Evolutionary conservation across 1,140 invertebrate genomes (phyloP).

Genomic region (Paracyclopina nana): DNA sequence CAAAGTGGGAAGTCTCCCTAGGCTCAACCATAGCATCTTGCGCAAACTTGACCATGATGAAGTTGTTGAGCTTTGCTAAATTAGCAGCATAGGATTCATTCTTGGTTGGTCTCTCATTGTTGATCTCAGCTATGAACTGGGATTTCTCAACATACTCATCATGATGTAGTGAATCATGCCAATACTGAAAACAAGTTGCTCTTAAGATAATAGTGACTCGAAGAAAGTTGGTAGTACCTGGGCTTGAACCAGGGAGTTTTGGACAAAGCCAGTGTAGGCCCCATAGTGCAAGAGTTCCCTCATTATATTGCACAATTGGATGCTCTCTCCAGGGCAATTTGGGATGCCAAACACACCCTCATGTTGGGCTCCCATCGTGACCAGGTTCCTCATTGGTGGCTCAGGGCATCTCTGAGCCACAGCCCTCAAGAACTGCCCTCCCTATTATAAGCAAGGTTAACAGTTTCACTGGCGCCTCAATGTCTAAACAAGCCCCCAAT

Average conservation of each 20-base stretch:
- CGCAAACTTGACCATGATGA: conserved; percentile 79
- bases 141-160: conserved; percentile 52
- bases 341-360: conserved; percentile 70
- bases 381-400: conserved; percentile 52
- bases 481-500: no score
- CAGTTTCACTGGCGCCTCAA: not conserved
- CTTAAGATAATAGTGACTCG: no score
- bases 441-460: no score
- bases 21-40: conserved; percentile 83
- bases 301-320: conserved; percentile 52
- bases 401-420: conserved; percentile 73
- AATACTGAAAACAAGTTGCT: conserved; percentile 49
- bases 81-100: conserved; percentile 41
- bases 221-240: no score
- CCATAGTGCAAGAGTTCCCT: conserved; percentile 58
- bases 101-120: conserved; percentile 49
- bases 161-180: conserved; percentile 87
- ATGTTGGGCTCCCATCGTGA: conserved; percentile 88
- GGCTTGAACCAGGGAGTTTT: conserved; percentile 60
- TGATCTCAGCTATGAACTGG: conserved; percentile 84
- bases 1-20: conserved; percentile 72
- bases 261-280: conserved; percentile 54
- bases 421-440: conserved; percentile 84
- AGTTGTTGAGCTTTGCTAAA: conserved; percentile 52
- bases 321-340: conserved; percentile 41